Evolutionary conservation across 2,888 invertebrate species (phyloP), one percentile per base, ranked within the genome.

Genomic region (Xestia rhomboidea): DNA sequence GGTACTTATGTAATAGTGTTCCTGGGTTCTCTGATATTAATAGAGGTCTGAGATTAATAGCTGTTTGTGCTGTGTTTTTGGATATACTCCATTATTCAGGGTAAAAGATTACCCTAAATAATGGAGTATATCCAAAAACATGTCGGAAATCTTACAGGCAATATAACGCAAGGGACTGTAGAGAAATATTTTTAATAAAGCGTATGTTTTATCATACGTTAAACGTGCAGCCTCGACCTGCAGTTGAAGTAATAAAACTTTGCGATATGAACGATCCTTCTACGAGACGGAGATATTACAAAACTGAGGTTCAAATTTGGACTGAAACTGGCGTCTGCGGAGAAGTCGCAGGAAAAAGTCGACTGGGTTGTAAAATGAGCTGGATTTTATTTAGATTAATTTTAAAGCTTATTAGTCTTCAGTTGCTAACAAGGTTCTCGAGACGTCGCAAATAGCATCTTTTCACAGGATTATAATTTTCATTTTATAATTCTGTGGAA

Each of bases 151-250:
- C 21, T n/a, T 15, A 30, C 27, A 54, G n/a, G 6, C 5, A 13
- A 54, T 54, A 44, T 30, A n/a, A 18, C 13, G 27, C 24, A 18
- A 34, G 30, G 41, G 21, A 34, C 6, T 30, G 21, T 30, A n/a
- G 57, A 66, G 60, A 46, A 38, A 81, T 77, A 77, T 69, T 69
- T 81, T 77, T 73, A 73, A 68, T 82, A 82, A 73, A 60, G 51
- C 34, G 38, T 70, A n/a, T 27, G 67, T 78, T 79, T 78, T 54
- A 70, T 63, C 15, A 44, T 11, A 68, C 69, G 46, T 46, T 10
- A 60, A 21, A 30, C 30, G 34, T 30, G 62, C 30, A 51, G 75
- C 24, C 21, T 8, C 51, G 44, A 15, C 66, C 34, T 79, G 57
- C 62, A 72, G 57, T 70, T 18, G 54, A 30, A 46, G 67, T 51